Base-by-base conservation (phyloP, 2,797 vertebrate genomes). In the Centropyge bicolor region DNA sequence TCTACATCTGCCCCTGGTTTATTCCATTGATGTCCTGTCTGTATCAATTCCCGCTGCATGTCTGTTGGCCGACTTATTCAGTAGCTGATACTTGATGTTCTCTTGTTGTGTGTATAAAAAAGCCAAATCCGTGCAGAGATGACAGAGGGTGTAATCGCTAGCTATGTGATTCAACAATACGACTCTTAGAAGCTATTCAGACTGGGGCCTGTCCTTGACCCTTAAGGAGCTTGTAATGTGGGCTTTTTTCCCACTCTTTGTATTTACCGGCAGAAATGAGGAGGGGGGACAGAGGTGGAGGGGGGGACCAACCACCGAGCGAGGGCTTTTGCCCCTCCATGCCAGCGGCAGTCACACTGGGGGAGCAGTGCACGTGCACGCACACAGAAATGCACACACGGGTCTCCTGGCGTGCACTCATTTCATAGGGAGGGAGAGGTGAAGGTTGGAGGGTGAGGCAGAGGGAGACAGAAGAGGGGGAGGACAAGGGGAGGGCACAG, bases 151-250 rank as follows among this genome's bases (percentile, higher is more conserved):
- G 95, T 96, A 96, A 96, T 96, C 94, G 91, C 76, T 19, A 89
- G 94, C 95, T 94, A 91, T 96, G 95, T 95, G 95, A 95, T 93
- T 93, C 88, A 93, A 95, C 95, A 96, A 95, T 94, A 87, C 88
- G 48, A 87, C 90, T 94, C 94, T 96, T 92, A 94, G 93, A 95
- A 93, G 91, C 95, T 80, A 90, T 96, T 95, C 93, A 95, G 83
- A 84, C 88, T 70, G 84, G 87, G 93, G 91, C 91, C 92, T 96
- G 95, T 96, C 94, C 95, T 95, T 96, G 95, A 96, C 95, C 95
- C 95, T 95, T 95, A 95, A 96, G 95, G 95, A 95, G 95, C 95
- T 96, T 95, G 95, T 96, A 95, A 95, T 95, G 93, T 94, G 94
- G 93, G 90, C 92, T 94, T 93, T 94, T 93, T 93, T 83, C 87